Evolutionary conservation across 2,113 vertebrate species (phyloP), one percentile per base, ranked within the genome.

Genomic region (Carettochelys insculpta): DNA sequence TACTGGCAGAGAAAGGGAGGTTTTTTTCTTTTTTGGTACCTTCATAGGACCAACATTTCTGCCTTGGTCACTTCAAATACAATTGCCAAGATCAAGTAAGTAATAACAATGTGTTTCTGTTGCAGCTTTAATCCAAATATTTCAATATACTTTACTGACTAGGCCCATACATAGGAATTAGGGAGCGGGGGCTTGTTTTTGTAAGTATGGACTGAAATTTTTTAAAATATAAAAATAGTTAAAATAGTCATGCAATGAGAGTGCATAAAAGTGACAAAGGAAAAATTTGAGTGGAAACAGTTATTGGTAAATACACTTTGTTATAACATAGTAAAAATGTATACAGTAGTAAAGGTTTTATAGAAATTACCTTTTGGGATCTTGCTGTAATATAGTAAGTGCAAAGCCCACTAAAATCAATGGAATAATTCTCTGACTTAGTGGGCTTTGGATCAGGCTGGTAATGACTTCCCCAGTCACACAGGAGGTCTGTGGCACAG

Each of bases 401-500:
- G n/a, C n/a, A n/a, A n/a, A n/a, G n/a, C 43, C 54, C 80, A 16
- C 78, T 92, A 38, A 84, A 91, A 58, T 93, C 88, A 92, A 0
- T 65, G 56, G 47, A 91, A 94, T 11, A 88, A 47, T 48, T 43
- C 52, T 41, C 14, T 91, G 86, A 85, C 85, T 89, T 87, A 79
- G 48, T 87, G 88, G 88, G 38, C 82, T 95, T 93, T 93, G 78
- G 47, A 51, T 77, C 84, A 93, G 58, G 51, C 43, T 90, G 47
- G 50, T 77, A 90, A 48, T 77, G 38, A 81, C 41, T 22, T 80
- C 58, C 48, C n/a, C 76, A 90, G 0, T 82, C 83, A 82, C 0
- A 0, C 43, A 83, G 77, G 85, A 90, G 41, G 86, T 86, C 90
- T 80, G 34, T 27, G 48, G 88, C 91, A 24, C 31, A 85, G 31